These are phyloP conservation scores for Drosophila greeni DNA, from an alignment of 2,888 invertebrate species.

Conservation along the genomic window DNA sequence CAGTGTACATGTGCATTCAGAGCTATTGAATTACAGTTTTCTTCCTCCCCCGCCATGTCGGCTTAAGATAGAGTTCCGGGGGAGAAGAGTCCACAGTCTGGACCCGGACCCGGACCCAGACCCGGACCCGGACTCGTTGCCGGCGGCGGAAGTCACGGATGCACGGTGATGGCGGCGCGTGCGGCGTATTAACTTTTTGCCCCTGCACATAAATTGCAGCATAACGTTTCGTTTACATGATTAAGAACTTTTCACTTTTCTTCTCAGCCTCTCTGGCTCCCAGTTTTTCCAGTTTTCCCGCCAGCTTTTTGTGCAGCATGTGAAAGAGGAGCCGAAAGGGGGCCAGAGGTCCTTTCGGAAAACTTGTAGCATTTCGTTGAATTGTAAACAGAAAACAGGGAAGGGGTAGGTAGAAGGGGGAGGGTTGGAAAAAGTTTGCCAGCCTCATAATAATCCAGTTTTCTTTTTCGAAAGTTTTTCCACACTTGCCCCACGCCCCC, in stretches of 20 bases:
- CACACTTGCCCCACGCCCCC: neutral
- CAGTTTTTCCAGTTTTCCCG: neutral
- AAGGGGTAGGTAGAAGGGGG: neutral
- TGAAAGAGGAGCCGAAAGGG: neutral
- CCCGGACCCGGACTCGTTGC: neutral
- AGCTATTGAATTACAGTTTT: slow-evolving; percentile 16
- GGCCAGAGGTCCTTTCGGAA: slow-evolving; percentile 8
- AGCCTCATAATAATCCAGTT: slow-evolving; percentile 25
- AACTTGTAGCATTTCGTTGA: slow-evolving; percentile 28
- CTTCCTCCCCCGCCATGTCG: neutral
- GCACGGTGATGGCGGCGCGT: slow-evolving; percentile 27
- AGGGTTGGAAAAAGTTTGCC: slow-evolving; percentile 9
- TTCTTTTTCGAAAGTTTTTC: slow-evolving; percentile 17
- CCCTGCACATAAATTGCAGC: slow-evolving; percentile 39
- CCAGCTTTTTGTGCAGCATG: neutral
- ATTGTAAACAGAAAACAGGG: slow-evolving; percentile 16
- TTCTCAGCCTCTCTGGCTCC: no score
- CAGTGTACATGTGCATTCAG: slow-evolving; percentile 12
- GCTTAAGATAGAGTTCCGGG: neutral
- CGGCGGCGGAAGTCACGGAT: slow-evolving; percentile 2
- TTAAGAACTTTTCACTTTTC: slow-evolving; percentile 31
- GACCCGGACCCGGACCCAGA: neutral
- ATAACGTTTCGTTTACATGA: slow-evolving; percentile 46
- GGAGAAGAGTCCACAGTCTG: neutral
- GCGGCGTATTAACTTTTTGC: slow-evolving; percentile 35